Base-by-base conservation (phyloP, 2,797 vertebrate genomes). In the Lepilemur septentrionalis region DNA sequence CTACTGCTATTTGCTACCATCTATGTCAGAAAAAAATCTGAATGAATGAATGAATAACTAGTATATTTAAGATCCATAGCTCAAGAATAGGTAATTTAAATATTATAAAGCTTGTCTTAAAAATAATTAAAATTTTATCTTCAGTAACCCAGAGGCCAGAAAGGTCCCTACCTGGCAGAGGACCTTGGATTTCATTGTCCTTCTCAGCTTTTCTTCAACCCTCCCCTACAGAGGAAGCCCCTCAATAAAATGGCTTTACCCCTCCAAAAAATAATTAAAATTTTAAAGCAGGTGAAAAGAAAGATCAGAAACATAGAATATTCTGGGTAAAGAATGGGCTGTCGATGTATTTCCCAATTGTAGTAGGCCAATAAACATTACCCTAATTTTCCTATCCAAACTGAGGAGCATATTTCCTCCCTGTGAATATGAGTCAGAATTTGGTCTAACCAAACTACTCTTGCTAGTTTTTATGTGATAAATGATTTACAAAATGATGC, bases 11-110 rank as follows among this genome's bases (percentile, higher is more conserved):
- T 50, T 3, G 4, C 6, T 43, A 30, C 8, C 23, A 35, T 7
- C 3, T 0, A 57, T 5, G 61, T 82, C 25, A 78, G 25, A 35
- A 52, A 81, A 61, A 80, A 12, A 41, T 30, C 5, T 35, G 4
- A 79, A 43, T 65, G 75, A 95, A 84, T 75, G 25, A 79, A 20
- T 91, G 20, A 81, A 52, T 46, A 79, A 52, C 41, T 14, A 69
- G 6, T 18, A 55, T 72, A 76, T 80, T 80, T 81, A 80, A 55
- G 50, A 80, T 8, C 38, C 69, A 46, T 61, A 89, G n/a, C 18
- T 50, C 35, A 75, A 57, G 2, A 80, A 73, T n/a, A n/a, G 9
- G 2, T 61, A 32, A n/a, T 3, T 28, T 65, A 69, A 80, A 15
- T 65, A 72, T 59, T 50, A 69, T 18, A 76, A 80, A 41, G 20